Conservation (phyloP, 2,888 invertebrate species). For the Melanotus villosus region DNA sequence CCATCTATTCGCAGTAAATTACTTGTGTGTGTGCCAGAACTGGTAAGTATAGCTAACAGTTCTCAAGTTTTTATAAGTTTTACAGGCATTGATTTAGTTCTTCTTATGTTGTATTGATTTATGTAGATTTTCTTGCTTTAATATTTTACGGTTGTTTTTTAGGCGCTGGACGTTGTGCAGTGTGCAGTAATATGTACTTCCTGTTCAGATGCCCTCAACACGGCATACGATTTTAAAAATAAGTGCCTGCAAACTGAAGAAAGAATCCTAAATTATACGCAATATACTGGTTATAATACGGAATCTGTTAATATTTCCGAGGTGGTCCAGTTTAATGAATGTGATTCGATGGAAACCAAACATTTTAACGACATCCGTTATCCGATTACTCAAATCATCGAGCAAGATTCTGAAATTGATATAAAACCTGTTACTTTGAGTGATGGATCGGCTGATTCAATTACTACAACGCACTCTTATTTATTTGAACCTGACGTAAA, state of each 20-base stretch:
- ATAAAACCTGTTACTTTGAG: constrained; percentile 22
- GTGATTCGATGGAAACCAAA: background rate
- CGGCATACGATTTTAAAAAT: constrained; percentile 38
- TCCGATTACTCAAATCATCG: constrained; percentile 29
- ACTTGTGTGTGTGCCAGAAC: constrained; percentile 32
- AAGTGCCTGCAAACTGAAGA: constrained; percentile 35
- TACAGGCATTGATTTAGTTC: no score
- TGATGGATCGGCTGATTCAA: background rate
- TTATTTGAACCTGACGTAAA: background rate
- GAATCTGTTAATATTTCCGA: constrained; percentile 30
- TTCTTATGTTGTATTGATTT: no score
- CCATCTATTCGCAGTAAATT: constrained; percentile 33
- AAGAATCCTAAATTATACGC: constrained; percentile 27
- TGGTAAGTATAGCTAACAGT: constrained; percentile 34
- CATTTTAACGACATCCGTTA: constrained; percentile 19
- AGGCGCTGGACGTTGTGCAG: constrained; percentile 35
- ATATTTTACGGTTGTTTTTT: no score
- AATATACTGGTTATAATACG: constrained; percentile 18
- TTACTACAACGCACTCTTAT: background rate
- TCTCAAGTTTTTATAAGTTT: no score
- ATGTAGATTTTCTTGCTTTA: no score
- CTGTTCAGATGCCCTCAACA: constrained; percentile 28
- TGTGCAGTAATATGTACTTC: constrained; percentile 27
- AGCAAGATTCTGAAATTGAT: constrained; percentile 20
- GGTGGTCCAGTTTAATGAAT: constrained; percentile 8